Base-by-base conservation (phyloP, 2,113 vertebrate genomes). In the Pseudorasbora parva region DNA sequence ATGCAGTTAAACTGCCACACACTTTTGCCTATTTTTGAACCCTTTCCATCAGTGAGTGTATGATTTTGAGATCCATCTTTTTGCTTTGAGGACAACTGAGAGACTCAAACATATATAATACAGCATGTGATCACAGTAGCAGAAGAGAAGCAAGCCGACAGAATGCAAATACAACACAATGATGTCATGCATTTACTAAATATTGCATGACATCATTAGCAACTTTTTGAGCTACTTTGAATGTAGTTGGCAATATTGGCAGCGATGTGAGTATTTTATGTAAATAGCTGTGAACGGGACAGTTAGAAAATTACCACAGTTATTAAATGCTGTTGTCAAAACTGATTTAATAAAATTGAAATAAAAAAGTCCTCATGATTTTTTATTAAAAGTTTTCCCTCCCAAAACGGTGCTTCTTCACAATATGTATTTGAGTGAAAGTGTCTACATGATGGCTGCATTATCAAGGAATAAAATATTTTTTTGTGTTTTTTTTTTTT, bases 401-500 rank as follows among this genome's bases (percentile, higher is more conserved):
- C 6, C 17, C 6, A 19, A 54, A 54, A 54, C 2, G 15, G 49
- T 54, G 17, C 17, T 54, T 54, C 49, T 19, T 19, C 6, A 54
- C 49, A 54, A 54, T 54, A 54, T 54, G 49, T 19, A 17, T 62
- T 14, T 27, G 0, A 15, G 2, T 30, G 7, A 30, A 62, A 17
- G 2, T 64, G 15, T 17, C 7, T 33, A 8, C 27, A 8, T 33
- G 7, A 30, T 17, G 15, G 47, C 71, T 73, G 43, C 43, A 73
- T 4, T 37, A 5, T 15, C 10, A 72, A 27, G 23, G 15, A 49
- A 51, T 51, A 10, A 47, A 5, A 49, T 8, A 43, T 17, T 60
- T 78, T 60, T 59, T 1, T 23, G 23, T 59, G n/a, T 1, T 17
- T 17, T 2, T 73, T 2, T 73, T 91, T 49, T 88, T 82, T 79